Base-by-base conservation (phyloP, 1,140 invertebrate genomes). In the Drosophila lacteicornis region DNA sequence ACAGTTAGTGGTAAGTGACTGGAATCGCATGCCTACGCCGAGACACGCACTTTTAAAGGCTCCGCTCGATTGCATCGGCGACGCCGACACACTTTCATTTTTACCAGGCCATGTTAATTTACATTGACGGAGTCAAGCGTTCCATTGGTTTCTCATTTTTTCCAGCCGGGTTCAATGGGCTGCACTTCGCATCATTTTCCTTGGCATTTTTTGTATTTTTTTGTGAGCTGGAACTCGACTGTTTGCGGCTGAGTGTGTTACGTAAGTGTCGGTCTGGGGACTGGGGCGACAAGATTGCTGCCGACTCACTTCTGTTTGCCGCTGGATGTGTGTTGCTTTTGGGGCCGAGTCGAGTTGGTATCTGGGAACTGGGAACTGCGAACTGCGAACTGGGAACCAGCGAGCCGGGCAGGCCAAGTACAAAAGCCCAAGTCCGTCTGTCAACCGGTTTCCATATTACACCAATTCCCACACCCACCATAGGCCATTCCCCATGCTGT, bases 361-460 rank as follows among this genome's bases (percentile, higher is more conserved):
- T 76, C 70, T 80, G 80, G 66, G 75, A 70, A 61, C 57, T 59
- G 58, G 42, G 36, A 68, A 59, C 42, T 38, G 38, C 4, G 22
- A 22, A 25, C 19, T 22, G 19, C 19, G 17, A 22, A n/a, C 40
- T 63, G 49, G 33, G 46, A 49, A 53, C 43, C 8, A 22, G 43
- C 42, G 36, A 56, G 27, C 56, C 9, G 58, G 30, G 50, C 50
- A 46, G 65, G 50, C 79, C 71, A 74, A 81, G 71, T 78, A 77
- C 70, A 71, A 70, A 70, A 79, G 67, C 73, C 68, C 43, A 38
- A 11, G 30, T 38, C 46, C 71, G 57, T 47, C 51, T 68, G 65
- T 80, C 62, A 87, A 87, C 84, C 84, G 85, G 84, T 87, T 87
- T 67, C 62, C 77, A 69, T 43, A 78, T 80, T 71, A 83, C 84